phyloP scores from a whole-genome alignment of 1,140 invertebrate genomes.

The Saccostrea cuccullata region DNA sequence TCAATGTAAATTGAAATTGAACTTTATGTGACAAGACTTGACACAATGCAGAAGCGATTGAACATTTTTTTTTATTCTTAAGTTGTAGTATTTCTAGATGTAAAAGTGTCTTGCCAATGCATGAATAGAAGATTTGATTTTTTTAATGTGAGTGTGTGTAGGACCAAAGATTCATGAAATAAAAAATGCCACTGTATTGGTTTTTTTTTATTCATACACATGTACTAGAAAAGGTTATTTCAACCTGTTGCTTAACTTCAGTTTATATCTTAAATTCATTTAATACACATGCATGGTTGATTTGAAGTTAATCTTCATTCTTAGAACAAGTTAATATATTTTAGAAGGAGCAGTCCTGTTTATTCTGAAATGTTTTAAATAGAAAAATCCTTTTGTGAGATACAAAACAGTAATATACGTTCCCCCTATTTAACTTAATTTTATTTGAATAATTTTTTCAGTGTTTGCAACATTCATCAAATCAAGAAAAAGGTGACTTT shows the following conservation, averaged over 20 bases:
- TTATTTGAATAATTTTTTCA: not conserved
- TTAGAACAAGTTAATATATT: not conserved
- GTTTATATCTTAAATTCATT: too few species aligned
- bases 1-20: not conserved
- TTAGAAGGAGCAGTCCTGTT: not conserved
- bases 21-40: not conserved
- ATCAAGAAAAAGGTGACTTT: not conserved
- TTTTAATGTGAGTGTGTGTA: conserved; percentile 24
- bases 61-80: not conserved
- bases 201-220: too few species aligned
- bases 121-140: conserved; percentile 14
- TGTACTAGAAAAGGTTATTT: too few species aligned
- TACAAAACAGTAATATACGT: too few species aligned
- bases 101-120: conserved; percentile 11
- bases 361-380: not conserved
- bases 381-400: too few species aligned
- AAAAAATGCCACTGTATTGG: not conserved
- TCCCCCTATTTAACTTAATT: not conserved
- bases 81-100: not conserved
- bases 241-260: too few species aligned
- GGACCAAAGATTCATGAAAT: conserved; percentile 22
- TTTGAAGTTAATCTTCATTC: too few species aligned
- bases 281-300: too few species aligned
- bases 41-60: not conserved
- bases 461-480: not conserved